Conservation (phyloP, 2,797 vertebrate genomes). For the Xerus rutilus region DNA sequence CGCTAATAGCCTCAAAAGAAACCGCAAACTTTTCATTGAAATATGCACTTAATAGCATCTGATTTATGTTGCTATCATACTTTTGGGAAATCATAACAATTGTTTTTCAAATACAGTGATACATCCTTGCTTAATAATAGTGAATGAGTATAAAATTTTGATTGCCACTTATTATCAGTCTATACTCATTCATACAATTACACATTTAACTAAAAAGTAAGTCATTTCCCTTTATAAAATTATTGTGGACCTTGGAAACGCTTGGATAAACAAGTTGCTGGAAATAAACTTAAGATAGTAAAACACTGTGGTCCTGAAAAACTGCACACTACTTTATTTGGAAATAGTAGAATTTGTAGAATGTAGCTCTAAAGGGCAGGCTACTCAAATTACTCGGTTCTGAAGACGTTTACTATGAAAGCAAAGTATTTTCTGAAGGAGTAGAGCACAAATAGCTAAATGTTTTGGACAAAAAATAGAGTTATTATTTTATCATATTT, state of each 20-base stretch:
- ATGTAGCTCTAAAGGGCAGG: slow-evolving; percentile 71
- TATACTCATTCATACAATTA: slow-evolving; percentile 35
- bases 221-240: slow-evolving; percentile 34
- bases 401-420: slow-evolving; percentile 76
- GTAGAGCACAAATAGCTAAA: slow-evolving; percentile 67
- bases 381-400: slow-evolving; percentile 67
- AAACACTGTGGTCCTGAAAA: slow-evolving; percentile 63
- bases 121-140: not conserved
- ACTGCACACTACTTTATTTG: slow-evolving; percentile 77
- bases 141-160: slow-evolving; percentile 16
- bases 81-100: slow-evolving; percentile 55
- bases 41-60: slow-evolving; percentile 20
- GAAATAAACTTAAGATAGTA: slow-evolving; percentile 73
- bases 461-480: slow-evolving; percentile 75
- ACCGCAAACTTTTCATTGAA: slow-evolving; percentile 8
- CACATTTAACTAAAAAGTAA: not conserved
- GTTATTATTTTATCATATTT: slow-evolving; percentile 77
- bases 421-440: slow-evolving; percentile 81
- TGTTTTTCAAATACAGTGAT: slow-evolving; percentile 50
- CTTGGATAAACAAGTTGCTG: slow-evolving; percentile 72
- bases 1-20: slow-evolving; percentile 59
- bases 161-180: not conserved
- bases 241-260: slow-evolving; percentile 63
- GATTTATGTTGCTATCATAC: not conserved
- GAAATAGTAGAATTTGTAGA: slow-evolving; percentile 76